Evolutionary conservation across 2,113 vertebrate species (phyloP).

Genomic region (Lipotes vexillifer): DNA sequence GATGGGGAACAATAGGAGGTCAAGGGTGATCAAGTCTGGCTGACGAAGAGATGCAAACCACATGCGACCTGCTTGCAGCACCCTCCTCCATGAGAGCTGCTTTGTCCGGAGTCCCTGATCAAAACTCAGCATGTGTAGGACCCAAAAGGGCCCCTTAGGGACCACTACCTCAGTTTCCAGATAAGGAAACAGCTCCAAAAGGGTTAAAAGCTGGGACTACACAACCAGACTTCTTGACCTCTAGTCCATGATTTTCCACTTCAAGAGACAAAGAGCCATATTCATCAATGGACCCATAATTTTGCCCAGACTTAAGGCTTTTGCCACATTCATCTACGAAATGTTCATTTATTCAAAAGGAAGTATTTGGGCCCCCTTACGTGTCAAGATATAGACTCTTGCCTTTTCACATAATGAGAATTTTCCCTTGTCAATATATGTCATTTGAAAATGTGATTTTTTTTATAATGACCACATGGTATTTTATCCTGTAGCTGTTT

Average conservation of each 20-base stretch:
- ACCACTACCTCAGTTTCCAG: background rate
- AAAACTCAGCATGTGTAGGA: background rate
- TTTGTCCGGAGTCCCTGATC: background rate
- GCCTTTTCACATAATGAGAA: background rate
- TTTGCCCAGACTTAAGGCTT: background rate
- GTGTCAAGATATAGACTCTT: background rate
- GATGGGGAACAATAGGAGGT: conserved; percentile 66
- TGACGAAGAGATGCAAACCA: background rate
- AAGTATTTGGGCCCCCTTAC: background rate
- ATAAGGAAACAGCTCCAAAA: background rate
- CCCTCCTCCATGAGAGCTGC: background rate
- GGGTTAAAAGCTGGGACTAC: background rate
- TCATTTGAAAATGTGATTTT: background rate
- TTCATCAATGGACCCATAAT: background rate
- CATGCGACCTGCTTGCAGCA: background rate
- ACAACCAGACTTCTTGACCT: background rate
- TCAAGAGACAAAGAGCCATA: background rate
- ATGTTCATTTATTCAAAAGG: background rate
- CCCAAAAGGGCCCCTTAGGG: background rate
- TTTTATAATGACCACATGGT: background rate
- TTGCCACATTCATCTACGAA: background rate
- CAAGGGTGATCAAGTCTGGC: conserved; percentile 49
- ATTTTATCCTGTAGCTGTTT: background rate
- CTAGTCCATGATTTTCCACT: background rate
- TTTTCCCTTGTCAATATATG: background rate